These are phyloP conservation scores for Sipha flava DNA, from an alignment of 1,140 invertebrate genomes.

Conservation along the genomic window DNA sequence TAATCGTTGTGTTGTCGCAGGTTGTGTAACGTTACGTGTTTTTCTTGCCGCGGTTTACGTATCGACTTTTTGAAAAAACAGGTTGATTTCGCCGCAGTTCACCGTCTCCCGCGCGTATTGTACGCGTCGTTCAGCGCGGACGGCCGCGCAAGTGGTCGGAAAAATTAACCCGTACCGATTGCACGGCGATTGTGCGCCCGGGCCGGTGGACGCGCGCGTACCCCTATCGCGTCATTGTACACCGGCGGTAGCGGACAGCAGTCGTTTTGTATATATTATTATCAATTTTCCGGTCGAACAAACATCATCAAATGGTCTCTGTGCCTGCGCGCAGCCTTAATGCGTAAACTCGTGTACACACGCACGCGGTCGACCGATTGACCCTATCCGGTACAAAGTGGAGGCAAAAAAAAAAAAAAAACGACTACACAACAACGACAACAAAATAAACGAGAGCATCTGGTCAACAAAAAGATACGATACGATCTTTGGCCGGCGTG, in stretches of 20 bases:
- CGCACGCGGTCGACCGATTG: constrained; percentile 1
- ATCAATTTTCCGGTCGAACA: constrained; percentile 27
- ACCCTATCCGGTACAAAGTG: background rate
- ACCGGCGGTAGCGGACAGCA: background rate
- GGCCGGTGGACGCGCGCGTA: background rate
- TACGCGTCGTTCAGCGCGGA: background rate
- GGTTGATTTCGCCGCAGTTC: too few species aligned
- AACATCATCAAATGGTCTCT: background rate
- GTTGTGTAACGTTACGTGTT: background rate
- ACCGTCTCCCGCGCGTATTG: too few species aligned
- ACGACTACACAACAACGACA: background rate
- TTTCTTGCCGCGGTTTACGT: background rate
- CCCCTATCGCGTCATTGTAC: background rate
- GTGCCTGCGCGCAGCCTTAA: background rate
- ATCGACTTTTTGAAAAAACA: too few species aligned
- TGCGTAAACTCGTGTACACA: too few species aligned
- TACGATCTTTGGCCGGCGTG: constrained; percentile 2
- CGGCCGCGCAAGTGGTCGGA: background rate
- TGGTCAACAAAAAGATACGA: constrained; percentile 25
- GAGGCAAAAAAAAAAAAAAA: background rate
- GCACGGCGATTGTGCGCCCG: background rate
- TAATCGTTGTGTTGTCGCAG: too few species aligned
- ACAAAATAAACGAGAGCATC: constrained; percentile 26
- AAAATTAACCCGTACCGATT: background rate
- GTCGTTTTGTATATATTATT: background rate